Evolutionary conservation across 2,797 vertebrate species (phyloP), one percentile per base, ranked within the genome.

Genomic region (Anguilla obscura): DNA sequence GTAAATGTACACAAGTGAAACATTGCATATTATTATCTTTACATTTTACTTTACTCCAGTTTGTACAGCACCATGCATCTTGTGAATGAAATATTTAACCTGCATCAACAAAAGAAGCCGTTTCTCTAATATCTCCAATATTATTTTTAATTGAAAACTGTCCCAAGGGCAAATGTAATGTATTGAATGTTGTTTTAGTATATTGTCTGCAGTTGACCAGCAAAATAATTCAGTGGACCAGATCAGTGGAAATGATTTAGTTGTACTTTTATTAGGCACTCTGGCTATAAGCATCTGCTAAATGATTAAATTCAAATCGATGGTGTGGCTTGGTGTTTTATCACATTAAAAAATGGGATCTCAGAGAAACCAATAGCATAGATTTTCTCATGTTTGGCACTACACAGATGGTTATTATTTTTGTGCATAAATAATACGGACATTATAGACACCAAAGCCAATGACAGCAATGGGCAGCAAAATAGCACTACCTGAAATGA

Each of bases 1-100:
- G 90, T 85, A 89, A 89, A 85, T 90, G 85, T 69, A 90, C 84
- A 50, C 40, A 45, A 45, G 40, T 45, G 40, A 45, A 45, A 45
- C 40, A 45, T 45, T 45, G 21, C n/a, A 5, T 69, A 27, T 27
- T 27, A 30, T 69, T 6, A 27, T 6, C 27, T 69, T 30, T 30
- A 74, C 3, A 16, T 14, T 33, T 30, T 21, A 24, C 18, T 5
- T 63, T 63, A 18, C 16, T 69, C 63, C 63, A n/a, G 14, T 33
- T 74, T 2, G 12, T 21, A 14, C 1, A 24, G 74, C 16, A 45
- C 36, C 74, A 40, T 21, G 74, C 18, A 45, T 16, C 36, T 45
- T 5, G 63, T 69, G 27, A 45, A 6, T 40, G 14, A 79, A 40
- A 18, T 79, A 6, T 45, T 45, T 45, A 79, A 79, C 45, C 2